phyloP scores from a whole-genome alignment of 2,113 vertebrate species.

The Eurypyga helias region DNA sequence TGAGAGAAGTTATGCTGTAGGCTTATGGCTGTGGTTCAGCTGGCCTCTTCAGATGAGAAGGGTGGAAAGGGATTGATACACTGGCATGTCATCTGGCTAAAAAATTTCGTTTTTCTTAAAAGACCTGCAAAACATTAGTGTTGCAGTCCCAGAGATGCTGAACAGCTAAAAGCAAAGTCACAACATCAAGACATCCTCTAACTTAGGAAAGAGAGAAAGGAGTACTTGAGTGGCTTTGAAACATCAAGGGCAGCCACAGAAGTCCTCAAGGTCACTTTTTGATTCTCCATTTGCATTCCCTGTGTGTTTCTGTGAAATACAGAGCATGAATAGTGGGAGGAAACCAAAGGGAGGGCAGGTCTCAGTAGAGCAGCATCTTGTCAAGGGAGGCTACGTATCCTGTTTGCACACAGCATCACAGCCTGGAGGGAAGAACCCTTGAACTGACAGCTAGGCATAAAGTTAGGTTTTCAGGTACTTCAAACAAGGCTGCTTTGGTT shows the following conservation, averaged over 20 bases:
- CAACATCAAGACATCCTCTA: background rate
- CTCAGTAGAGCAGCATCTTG: background rate
- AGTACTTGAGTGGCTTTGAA: constrained; percentile 30
- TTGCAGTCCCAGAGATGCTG: background rate
- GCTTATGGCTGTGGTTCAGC: background rate
- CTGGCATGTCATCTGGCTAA: background rate
- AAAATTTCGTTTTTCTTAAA: background rate
- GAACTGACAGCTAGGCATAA: background rate
- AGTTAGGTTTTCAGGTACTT: background rate
- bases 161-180: background rate
- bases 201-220: background rate
- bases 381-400: background rate
- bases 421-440: constrained; percentile 34
- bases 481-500: constrained; percentile 34
- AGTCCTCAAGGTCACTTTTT: constrained; percentile 42
- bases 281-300: constrained; percentile 28
- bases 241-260: background rate
- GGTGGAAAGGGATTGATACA: background rate
- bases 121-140: background rate
- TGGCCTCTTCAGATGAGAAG: background rate
- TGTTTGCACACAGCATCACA: background rate
- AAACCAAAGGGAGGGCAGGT: constrained; percentile 16
- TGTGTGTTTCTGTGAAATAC: background rate
- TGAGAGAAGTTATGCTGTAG: background rate
- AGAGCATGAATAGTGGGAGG: background rate